These are phyloP conservation scores for Bombycilla garrulus DNA, from an alignment of 2,113 vertebrate species.

Conservation along the genomic window DNA sequence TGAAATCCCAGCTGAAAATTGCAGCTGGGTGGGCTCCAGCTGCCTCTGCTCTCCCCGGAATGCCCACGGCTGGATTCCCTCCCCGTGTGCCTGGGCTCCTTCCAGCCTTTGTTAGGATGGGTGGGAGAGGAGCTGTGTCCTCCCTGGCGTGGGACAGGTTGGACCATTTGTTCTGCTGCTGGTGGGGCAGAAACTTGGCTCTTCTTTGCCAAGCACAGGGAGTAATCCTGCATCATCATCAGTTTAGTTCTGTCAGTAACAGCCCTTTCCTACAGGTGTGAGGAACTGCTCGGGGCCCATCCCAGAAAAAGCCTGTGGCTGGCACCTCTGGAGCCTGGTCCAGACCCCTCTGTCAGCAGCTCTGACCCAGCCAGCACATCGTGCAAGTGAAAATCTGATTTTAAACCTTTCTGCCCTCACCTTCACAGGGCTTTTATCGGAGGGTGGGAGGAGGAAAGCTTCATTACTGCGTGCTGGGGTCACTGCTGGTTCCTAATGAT, in stretches of 20 bases:
- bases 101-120: background rate
- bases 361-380: background rate
- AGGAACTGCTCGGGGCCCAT: accelerated
- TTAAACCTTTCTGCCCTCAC: background rate
- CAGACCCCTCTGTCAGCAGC: background rate
- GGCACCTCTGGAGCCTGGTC: background rate
- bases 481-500: background rate
- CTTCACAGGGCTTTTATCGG: background rate
- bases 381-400: background rate
- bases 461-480: background rate
- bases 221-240: background rate
- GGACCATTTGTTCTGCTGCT: background rate
- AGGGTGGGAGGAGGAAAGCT: background rate
- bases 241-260: background rate
- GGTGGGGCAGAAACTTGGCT: background rate
- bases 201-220: accelerated
- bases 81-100: accelerated
- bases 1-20: background rate
- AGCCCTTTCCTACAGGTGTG: accelerated
- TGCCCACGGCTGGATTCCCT: background rate
- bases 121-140: background rate
- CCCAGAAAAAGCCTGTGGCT: background rate
- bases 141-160: accelerated
- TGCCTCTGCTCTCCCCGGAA: background rate
- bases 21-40: background rate